phyloP scores from a whole-genome alignment of 2,888 invertebrate genomes.

The Glaucopsyche alexis region DNA sequence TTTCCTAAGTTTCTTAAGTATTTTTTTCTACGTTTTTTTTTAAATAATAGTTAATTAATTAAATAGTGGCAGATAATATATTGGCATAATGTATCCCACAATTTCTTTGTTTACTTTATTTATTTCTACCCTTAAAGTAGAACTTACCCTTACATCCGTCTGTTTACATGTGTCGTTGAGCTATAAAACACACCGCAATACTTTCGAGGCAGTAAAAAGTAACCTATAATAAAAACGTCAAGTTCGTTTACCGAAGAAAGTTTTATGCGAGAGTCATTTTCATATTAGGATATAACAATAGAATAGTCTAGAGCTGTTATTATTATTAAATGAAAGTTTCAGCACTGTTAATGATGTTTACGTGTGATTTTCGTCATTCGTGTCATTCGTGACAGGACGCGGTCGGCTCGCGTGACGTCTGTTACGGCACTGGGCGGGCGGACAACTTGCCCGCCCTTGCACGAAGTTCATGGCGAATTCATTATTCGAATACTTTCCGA shows the following conservation, averaged over 20 bases:
- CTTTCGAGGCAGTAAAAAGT: conserved; percentile 10
- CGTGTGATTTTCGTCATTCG: background rate
- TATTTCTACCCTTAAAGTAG: conserved; percentile 11
- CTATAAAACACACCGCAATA: conserved; percentile 26
- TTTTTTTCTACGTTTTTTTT: no score
- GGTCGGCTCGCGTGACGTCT: conserved; percentile 61
- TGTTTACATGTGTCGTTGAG: conserved; percentile 22
- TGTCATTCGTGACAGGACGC: conserved; percentile 41
- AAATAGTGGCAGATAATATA: no score
- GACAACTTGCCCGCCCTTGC: conserved; percentile 55
- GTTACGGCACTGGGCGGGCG: conserved; percentile 72
- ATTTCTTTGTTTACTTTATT: background rate
- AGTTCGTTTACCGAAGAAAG: conserved; percentile 2
- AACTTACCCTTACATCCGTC: conserved; percentile 25
- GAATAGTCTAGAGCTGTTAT: background rate
- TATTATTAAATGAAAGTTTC: conserved; percentile 3
- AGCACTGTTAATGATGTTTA: background rate
- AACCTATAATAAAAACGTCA: conserved; percentile 12
- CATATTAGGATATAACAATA: background rate
- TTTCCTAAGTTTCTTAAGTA: no score
- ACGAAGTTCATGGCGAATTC: conserved; percentile 62
- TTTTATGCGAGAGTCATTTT: conserved; percentile 34
- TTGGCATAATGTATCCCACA: background rate
- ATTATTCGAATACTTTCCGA: conserved; percentile 22
- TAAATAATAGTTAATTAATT: no score